Base-by-base conservation (phyloP, 2,888 invertebrate species). In the Laspeyria flexula region DNA sequence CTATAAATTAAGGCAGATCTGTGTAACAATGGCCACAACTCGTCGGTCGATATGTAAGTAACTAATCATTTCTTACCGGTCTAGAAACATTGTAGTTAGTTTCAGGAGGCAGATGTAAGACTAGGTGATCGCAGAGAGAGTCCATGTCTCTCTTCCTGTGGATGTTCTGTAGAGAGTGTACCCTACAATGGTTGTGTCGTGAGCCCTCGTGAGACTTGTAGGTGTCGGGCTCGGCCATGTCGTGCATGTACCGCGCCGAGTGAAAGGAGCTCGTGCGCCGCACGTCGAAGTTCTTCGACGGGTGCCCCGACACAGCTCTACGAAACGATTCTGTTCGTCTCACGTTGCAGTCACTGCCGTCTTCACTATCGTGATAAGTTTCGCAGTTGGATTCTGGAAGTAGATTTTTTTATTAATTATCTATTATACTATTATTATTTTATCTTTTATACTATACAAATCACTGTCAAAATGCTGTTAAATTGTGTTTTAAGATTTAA, bases 161-260 rank as follows among this genome's bases (percentile, higher is more conserved):
- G 23, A 92, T 86, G 45, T 91, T 92, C 60, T 91, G 92, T 40
- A 92, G 73, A 0, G 90, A 91, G 62, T 89, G 92, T 29, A 90
- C 86, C 34, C 90, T 74, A 59, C 92, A 92, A 56, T 68, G 69
- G 47, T 66, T 77, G 54, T 85, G 86, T 3, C 85, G 71, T 41
- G 79, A 59, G 1, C 71, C 52, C 37, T 87, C 87, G 43, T 60
- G 65, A 52, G 71, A 76, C 38, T 80, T 81, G 35, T 54, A 57
- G 6, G 55, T 55, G 6, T 84, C 84, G 1, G 71, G 80, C 12
- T 85, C 86, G 12, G 55, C 53, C 55, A 73, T 53, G 38, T 89
- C 88, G 58, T 85, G 75, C 73, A 84, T 66, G 61, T 83, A 86
- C 1, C 89, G 79, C 18, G 90, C 82, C 0, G 90, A 89, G 55